Conservation (phyloP, 1,140 invertebrate genomes). For the Lepidostoma basale region DNA sequence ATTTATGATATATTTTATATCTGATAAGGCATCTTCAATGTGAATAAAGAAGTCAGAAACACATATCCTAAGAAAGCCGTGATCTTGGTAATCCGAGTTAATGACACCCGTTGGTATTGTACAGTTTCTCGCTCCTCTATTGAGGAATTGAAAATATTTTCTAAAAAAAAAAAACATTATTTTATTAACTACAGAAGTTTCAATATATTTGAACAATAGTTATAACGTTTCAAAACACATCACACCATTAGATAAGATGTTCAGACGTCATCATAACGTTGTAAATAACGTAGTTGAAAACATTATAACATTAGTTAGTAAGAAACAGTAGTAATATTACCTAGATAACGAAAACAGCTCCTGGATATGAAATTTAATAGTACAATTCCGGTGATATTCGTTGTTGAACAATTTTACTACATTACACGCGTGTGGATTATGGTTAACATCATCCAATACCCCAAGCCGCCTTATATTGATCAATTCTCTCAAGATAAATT, state of each 20-base stretch:
- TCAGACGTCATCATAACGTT: no score
- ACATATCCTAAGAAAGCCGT: conserved; percentile 21
- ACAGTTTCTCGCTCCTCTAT: conserved; percentile 31
- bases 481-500: conserved; percentile 9
- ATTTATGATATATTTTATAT: conserved; percentile 16
- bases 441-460: background rate
- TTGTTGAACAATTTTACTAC: conserved; percentile 28
- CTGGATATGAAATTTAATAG: conserved; percentile 10
- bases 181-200: background rate
- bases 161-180: conserved; percentile 25
- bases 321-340: background rate
- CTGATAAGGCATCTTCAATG: conserved; percentile 32
- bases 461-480: background rate
- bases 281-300: no score
- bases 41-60: conserved; percentile 35
- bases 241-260: no score
- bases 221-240: no score
- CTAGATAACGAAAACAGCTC: conserved; percentile 32
- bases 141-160: conserved; percentile 34
- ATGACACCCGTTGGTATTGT: background rate
- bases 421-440: background rate
- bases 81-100: conserved; percentile 27
- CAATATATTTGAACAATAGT: background rate
- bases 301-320: background rate
- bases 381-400: conserved; percentile 24